A percentile compares a stretch with the other conserved stretches of the same genome.
Conservation (phyloP, 2,797 vertebrate species). For the Melanotaenia nigrans region DNA sequence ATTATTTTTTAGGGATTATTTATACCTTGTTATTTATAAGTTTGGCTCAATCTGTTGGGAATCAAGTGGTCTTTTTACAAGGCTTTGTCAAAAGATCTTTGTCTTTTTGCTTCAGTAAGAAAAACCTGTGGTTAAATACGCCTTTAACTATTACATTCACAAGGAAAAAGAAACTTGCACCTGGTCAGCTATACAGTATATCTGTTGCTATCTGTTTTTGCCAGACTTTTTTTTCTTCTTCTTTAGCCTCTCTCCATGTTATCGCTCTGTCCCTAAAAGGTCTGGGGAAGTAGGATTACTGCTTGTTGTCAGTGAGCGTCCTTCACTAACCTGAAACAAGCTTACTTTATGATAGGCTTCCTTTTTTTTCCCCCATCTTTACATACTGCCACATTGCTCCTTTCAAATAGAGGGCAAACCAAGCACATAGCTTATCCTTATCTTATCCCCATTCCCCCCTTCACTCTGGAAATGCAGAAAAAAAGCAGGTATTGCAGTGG, state of each 20-base stretch:
- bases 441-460: constrained; percentile 60
- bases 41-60: too few relatives aligned
- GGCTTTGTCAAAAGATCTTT: constrained; percentile 16
- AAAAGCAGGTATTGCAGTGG: constrained; percentile 30
- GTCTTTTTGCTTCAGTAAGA: constrained; percentile 25
- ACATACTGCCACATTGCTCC: constrained; percentile 58
- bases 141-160: constrained; percentile 26
- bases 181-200: constrained; percentile 29
- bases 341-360: constrained; percentile 63
- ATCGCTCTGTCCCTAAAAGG: constrained; percentile 53
- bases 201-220: constrained; percentile 40
- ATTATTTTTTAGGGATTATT: constrained; percentile 25
- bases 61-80: not conserved
- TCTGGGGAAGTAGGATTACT: constrained; percentile 51
- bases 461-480: constrained; percentile 45
- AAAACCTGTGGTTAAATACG: constrained; percentile 12
- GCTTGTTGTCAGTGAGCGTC: constrained; percentile 62
- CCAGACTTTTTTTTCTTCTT: constrained; percentile 27
- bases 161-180: constrained; percentile 20
- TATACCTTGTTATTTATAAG: not conserved
- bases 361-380: constrained; percentile 37
- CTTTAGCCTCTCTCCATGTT: constrained; percentile 11
- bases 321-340: constrained; percentile 69
- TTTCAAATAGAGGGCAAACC: constrained; percentile 72
- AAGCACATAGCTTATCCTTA: constrained; percentile 66